Percentiles rank a stretch among this genome's conserved stretches.
Conservation (phyloP, 2,113 vertebrate genomes). For the Chionodraco myersi region DNA sequence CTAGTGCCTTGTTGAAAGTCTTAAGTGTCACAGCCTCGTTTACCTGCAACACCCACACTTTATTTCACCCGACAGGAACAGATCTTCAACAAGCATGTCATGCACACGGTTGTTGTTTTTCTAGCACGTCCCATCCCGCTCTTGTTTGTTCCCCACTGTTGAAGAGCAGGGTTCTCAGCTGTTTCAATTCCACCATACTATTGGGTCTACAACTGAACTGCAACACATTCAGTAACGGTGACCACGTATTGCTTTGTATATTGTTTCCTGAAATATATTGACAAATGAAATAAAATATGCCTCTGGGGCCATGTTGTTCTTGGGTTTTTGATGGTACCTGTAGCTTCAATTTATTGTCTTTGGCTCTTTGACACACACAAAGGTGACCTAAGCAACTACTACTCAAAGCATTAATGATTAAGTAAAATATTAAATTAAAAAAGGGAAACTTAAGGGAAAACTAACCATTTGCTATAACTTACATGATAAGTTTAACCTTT, state of each 20-base stretch:
- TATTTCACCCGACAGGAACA: constrained; percentile 15
- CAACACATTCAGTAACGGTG: constrained; percentile 88
- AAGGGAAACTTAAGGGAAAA: too few species aligned
- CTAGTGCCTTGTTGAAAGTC: constrained; percentile 90
- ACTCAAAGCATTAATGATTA: too few species aligned
- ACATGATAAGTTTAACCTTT: background rate
- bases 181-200: constrained; percentile 82
- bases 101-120: constrained; percentile 79
- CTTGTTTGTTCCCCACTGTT: constrained; percentile 85
- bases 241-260: constrained; percentile 93
- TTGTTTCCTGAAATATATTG: constrained; percentile 97
- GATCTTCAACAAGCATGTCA: constrained; percentile 84
- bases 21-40: constrained; percentile 75
- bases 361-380: background rate
- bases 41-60: constrained; percentile 13
- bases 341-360: background rate
- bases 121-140: constrained; percentile 84
- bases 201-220: constrained; percentile 85
- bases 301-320: constrained; percentile 61
- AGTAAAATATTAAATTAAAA: too few species aligned
- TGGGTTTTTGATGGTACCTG: constrained; percentile 37
- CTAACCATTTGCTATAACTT: too few species aligned
- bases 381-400: too few species aligned
- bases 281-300: constrained; percentile 78
- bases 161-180: constrained; percentile 86